Percentiles rank a stretch among this genome's conserved stretches.
Evolutionary conservation across 2,113 vertebrate species (phyloP).

Genomic region (Gavialis gangeticus): DNA sequence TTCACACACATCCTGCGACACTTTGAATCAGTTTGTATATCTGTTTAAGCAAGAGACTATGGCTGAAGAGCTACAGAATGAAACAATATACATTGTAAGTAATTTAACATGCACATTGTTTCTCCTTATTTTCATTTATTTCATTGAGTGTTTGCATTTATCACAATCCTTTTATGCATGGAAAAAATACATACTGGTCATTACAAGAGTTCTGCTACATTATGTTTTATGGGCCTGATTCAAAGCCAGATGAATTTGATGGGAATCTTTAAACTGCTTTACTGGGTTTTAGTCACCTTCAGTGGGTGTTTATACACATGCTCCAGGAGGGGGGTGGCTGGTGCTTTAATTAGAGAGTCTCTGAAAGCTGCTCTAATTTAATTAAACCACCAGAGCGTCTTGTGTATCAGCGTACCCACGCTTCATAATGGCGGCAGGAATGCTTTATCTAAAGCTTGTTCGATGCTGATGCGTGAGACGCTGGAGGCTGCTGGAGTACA

Average conservation of each 20-base stretch:
- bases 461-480: no score
- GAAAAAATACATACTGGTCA: neutral
- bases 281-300: neutral
- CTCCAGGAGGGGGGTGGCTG: no score
- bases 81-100: slow-evolving; percentile 95
- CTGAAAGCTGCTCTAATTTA: no score
- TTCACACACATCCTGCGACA: slow-evolving; percentile 81
- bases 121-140: neutral
- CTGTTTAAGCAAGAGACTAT: slow-evolving; percentile 84
- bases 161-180: neutral
- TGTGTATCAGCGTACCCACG: no score
- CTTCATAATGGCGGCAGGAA: no score
- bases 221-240: neutral
- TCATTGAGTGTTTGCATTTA: neutral
- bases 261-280: neutral
- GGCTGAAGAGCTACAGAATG: slow-evolving; percentile 70
- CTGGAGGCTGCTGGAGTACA: no score
- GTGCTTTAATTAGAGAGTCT: no score
- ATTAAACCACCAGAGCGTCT: no score
- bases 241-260: neutral
- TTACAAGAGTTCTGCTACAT: neutral
- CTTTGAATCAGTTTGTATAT: slow-evolving; percentile 90
- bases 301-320: no score
- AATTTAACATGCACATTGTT: neutral
- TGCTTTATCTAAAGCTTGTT: no score